Conservation (phyloP, 2,797 vertebrate species). For the Protonibea diacanthus region DNA sequence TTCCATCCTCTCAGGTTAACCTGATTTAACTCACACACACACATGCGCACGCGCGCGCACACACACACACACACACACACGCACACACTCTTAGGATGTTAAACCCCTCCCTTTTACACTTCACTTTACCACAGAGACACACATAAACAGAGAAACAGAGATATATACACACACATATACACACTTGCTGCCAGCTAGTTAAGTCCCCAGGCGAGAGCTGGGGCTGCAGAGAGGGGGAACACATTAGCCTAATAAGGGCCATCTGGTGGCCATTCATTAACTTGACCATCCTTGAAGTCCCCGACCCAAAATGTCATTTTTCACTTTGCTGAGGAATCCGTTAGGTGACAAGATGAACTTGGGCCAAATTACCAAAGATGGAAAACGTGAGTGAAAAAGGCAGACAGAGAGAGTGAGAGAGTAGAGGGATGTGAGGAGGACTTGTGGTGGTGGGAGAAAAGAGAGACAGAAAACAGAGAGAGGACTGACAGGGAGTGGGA, state of each 20-base stretch:
- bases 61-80: constrained; percentile 7
- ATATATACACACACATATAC: constrained; percentile 23
- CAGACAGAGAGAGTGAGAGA: constrained; percentile 8
- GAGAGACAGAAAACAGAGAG: constrained; percentile 14
- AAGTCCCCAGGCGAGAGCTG: constrained; percentile 77
- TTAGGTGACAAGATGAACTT: constrained; percentile 77
- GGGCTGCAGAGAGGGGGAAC: constrained; percentile 79
- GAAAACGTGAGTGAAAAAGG: constrained; percentile 52
- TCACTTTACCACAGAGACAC: not conserved
- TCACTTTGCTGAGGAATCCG: constrained; percentile 80
- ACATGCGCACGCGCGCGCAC: constrained; percentile 24
- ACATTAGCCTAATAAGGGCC: constrained; percentile 89
- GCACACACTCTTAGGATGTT: constrained; percentile 2
- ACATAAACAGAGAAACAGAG: constrained; percentile 19
- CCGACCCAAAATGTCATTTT: constrained; percentile 86
- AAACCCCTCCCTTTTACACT: constrained; percentile 10
- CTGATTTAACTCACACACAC: constrained; percentile 70
- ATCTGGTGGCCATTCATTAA: constrained; percentile 91
- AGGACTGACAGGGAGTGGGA: constrained; percentile 30
- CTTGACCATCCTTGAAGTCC: constrained; percentile 87
- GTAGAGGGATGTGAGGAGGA: constrained; percentile 13
- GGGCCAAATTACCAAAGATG: constrained; percentile 79
- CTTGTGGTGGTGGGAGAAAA: constrained; percentile 1
- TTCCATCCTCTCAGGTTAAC: constrained; percentile 71
- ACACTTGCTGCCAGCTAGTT: constrained; percentile 68